A percentile compares a stretch with the other conserved stretches of the same genome.
Evolutionary conservation across 1,140 invertebrate genomes (phyloP).

Genomic region (Hyphantria cunea): DNA sequence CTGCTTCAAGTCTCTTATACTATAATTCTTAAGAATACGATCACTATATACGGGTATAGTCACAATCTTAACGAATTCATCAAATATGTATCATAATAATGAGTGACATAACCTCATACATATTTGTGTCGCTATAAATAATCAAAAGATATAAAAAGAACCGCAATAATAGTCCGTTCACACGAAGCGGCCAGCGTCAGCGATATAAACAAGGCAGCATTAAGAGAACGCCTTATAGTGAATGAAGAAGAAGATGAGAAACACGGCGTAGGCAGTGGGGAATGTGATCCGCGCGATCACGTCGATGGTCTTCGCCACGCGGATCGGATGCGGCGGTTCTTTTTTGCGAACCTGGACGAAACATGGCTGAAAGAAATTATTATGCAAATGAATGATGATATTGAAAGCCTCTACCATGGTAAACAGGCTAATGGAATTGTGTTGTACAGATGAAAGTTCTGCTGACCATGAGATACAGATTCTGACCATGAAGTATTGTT

Average conservation of each 20-base stretch:
- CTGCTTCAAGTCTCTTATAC: conserved; percentile 38
- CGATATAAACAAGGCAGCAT: conserved; percentile 63
- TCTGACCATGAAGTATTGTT: too few species aligned
- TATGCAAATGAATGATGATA: conserved; percentile 72
- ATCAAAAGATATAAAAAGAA: conserved; percentile 51
- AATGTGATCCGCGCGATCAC: conserved; percentile 96
- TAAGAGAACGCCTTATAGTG: conserved; percentile 91
- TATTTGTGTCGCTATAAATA: conserved; percentile 52
- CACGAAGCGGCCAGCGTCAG: conserved; percentile 54
- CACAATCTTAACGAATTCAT: conserved; percentile 61
- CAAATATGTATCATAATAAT: conserved; percentile 57
- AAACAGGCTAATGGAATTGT: conserved; percentile 24
- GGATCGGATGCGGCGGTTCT: conserved; percentile 94
- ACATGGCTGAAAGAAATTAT: conserved; percentile 83
- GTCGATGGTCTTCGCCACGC: conserved; percentile 96
- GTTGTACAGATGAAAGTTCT: conserved; percentile 1
- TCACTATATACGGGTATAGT: conserved; percentile 48
- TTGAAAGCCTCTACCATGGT: conserved; percentile 37
- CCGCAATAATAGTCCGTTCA: conserved; percentile 52
- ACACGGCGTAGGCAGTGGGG: conserved; percentile 94
- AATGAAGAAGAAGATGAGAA: conserved; percentile 96
- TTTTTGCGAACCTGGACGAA: conserved; percentile 92
- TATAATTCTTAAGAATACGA: conserved; percentile 43
- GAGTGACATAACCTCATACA: conserved; percentile 47
- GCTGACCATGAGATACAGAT: neutral